Conservation (phyloP, 2,797 vertebrate genomes). For the Eospalax fontanierii region DNA sequence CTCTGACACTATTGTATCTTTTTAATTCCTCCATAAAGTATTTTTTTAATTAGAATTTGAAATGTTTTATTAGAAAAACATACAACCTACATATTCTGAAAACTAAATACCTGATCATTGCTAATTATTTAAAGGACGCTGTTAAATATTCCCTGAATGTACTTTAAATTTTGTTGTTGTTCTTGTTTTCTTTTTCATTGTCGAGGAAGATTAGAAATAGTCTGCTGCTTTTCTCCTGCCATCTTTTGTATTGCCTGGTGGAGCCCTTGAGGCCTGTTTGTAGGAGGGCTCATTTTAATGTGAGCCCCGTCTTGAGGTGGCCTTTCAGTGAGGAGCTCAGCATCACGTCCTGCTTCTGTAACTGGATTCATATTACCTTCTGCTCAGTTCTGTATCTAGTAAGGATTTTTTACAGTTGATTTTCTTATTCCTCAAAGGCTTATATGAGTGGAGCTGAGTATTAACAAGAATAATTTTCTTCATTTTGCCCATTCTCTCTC, state of each 20-base stretch:
- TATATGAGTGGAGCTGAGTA: conserved; percentile 21
- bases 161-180: conserved; percentile 59
- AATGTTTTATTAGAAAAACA: conserved; percentile 83
- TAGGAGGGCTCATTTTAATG: conserved; percentile 31
- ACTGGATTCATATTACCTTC: conserved; percentile 50
- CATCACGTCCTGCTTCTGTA: conserved; percentile 53
- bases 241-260: not conserved
- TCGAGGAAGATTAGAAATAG: conserved; percentile 35
- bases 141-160: conserved; percentile 78
- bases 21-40: conserved; percentile 85
- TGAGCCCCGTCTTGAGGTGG: conserved; percentile 44
- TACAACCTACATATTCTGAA: conserved; percentile 81
- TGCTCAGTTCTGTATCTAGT: conserved; percentile 35
- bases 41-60: conserved; percentile 86
- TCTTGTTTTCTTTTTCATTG: conserved; percentile 51
- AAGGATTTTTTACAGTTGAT: not conserved
- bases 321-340: conserved; percentile 54
- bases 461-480: conserved; percentile 68
- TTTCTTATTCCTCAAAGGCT: not conserved
- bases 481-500: conserved; percentile 47
- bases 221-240: not conserved
- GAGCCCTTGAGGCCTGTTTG: not conserved
- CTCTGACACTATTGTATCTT: conserved; percentile 84
- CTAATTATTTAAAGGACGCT: conserved; percentile 79
- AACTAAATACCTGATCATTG: conserved; percentile 83